These are phyloP conservation scores for Lordiphosa mommai DNA, from an alignment of 1,140 invertebrate species.

Conservation along the genomic window DNA sequence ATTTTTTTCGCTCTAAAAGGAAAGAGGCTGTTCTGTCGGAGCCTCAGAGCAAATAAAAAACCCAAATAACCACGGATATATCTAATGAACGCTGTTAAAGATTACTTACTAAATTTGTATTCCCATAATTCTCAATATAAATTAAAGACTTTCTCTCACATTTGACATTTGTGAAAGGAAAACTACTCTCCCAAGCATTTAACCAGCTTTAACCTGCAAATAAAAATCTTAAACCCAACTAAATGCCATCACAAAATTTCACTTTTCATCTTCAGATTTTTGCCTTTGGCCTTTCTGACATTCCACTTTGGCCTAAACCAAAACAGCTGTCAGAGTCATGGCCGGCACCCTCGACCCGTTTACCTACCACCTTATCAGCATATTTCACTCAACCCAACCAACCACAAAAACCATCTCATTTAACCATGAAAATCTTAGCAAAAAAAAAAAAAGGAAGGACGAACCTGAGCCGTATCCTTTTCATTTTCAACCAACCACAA, in stretches of 20 bases:
- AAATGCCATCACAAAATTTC: constrained; percentile 32
- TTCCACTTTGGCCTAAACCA: constrained; percentile 35
- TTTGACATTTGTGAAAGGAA: no score
- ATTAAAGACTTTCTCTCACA: no score
- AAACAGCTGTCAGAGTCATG: constrained; percentile 58
- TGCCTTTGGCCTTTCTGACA: constrained; percentile 38
- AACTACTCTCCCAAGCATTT: background rate
- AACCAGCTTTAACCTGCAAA: background rate
- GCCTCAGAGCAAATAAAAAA: no score
- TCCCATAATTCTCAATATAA: no score
- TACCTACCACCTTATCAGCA: constrained; percentile 24
- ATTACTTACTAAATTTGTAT: no score
- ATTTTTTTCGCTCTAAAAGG: no score
- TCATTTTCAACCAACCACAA: constrained; percentile 69
- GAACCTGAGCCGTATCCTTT: constrained; percentile 65
- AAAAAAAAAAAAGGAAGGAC: constrained; percentile 15
- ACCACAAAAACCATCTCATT: constrained; percentile 75
- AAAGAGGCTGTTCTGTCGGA: no score
- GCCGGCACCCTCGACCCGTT: constrained; percentile 9
- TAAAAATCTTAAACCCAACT: constrained; percentile 14
- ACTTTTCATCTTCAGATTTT: constrained; percentile 36
- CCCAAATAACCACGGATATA: no score
- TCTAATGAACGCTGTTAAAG: no score
- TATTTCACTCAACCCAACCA: constrained; percentile 45
- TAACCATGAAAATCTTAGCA: constrained; percentile 72